These are phyloP conservation scores for Parascotia fuliginaria DNA, from an alignment of 2,888 invertebrate species.

Conservation along the genomic window DNA sequence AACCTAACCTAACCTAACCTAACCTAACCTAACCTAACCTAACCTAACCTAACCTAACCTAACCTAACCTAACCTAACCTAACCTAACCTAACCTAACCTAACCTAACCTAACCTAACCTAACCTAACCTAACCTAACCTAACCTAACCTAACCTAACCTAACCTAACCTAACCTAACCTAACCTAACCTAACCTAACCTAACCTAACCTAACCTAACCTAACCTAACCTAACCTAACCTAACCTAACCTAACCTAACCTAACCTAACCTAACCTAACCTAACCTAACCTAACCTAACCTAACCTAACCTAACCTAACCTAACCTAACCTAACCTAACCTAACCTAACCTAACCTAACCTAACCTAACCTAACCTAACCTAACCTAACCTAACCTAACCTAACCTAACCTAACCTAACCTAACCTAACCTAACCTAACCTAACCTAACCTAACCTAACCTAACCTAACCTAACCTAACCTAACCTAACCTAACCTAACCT, in stretches of 20 bases:
- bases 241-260: conserved; percentile 23
- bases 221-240: conserved; percentile 22
- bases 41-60: conserved; percentile 22
- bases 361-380: not conserved
- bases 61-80: conserved; percentile 31
- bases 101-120: conserved; percentile 35
- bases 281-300: conserved; percentile 15
- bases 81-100: conserved; percentile 35
- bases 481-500: conserved; percentile 8
- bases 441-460: conserved; percentile 17
- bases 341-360: conserved; percentile 4
- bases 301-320: conserved; percentile 6
- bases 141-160: conserved; percentile 33
- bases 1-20: conserved; percentile 26
- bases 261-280: conserved; percentile 18
- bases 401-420: not conserved
- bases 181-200: conserved; percentile 19
- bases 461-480: conserved; percentile 8
- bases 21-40: conserved; percentile 22
- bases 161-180: conserved; percentile 24
- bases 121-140: conserved; percentile 33
- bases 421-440: conserved; percentile 10
- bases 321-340: conserved; percentile 18
- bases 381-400: not conserved
- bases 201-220: conserved; percentile 20